Evolutionary conservation across 2,888 invertebrate genomes (phyloP).

Genomic region (Pristionchus entomophagus): DNA sequence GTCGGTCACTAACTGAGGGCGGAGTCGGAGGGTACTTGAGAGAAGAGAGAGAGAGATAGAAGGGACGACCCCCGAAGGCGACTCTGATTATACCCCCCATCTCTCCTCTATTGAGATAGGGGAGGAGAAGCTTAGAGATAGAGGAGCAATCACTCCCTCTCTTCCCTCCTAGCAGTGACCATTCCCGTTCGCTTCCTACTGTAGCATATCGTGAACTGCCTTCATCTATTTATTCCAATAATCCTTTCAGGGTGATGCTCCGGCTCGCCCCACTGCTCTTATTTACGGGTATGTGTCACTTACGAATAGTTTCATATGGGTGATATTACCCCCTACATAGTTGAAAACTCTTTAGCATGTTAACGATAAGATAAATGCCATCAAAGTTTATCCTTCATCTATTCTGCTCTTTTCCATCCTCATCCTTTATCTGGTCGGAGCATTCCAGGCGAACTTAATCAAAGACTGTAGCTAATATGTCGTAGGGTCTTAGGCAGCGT

Average conservation of each 20-base stretch:
- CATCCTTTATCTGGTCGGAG: too few species aligned
- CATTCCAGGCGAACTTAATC: too few species aligned
- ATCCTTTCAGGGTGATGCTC: constrained; percentile 39
- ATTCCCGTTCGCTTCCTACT: background rate
- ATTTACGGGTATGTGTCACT: background rate
- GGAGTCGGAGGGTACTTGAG: constrained; percentile 30
- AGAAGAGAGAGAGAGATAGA: too few species aligned
- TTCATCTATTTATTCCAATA: background rate
- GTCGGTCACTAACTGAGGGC: constrained; percentile 19
- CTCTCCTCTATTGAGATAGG: constrained; percentile 13
- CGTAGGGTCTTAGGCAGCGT: too few species aligned
- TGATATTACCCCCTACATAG: too few species aligned
- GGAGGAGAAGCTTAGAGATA: constrained; percentile 18
- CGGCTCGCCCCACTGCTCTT: constrained; percentile 47
- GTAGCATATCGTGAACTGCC: background rate
- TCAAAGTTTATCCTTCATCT: background rate
- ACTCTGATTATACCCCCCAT: constrained; percentile 39
- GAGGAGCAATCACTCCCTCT: constrained; percentile 5
- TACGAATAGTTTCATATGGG: too few species aligned
- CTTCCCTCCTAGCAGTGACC: background rate
- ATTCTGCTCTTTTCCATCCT: too few species aligned
- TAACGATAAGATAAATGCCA: too few species aligned
- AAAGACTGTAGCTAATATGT: too few species aligned
- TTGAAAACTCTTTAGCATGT: too few species aligned
- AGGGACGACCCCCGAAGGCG: constrained; percentile 11